Evolutionary conservation across 2,113 vertebrate species (phyloP), one percentile per base, ranked within the genome.

Genomic region (Calypte anna): DNA sequence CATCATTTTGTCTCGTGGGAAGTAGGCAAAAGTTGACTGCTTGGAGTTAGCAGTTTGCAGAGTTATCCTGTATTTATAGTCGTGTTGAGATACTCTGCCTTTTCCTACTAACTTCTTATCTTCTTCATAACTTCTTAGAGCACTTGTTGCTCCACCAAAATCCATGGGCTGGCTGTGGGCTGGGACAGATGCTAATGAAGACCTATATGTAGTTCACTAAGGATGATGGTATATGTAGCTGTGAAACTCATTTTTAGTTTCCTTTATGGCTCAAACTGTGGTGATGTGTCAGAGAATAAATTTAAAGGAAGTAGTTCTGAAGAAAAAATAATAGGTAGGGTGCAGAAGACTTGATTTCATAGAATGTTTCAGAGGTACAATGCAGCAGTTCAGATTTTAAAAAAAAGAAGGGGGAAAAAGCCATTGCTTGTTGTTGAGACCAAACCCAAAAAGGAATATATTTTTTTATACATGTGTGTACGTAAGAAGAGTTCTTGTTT

Each of bases 361-460:
- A 4, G 57, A 48, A 11, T 67, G 7, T 46, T 87, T 78, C 23
- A 78, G 20, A 63, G 23, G 14, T 76, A 22, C 5, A 20, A 1
- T 44, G 46, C 43, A 83, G 55, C 25, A 53, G n/a, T 58, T 68
- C 8, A 36, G 36, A 40, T 50, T 46, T 31, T 12, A 3, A 6
- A 25, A 25, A 64, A 72, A 21, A 2, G 1, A 18, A 4, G 12
- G 7, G 4, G 0, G 3, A 18, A 30, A 43, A 24, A 9, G 5
- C 61, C 6, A 25, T 30, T 75, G 19, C 22, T 8, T 57, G 7
- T 43, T 87, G 21, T 46, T 73, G 21, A 91, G 30, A 46, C 14
- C 6, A 54, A 22, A 4, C 30, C 14, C 21, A 3, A 46, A 59
- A 82, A 23, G 9, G 12, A 50, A 5, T 40, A 8, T 31, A 31